Percentiles rank a stretch among this genome's conserved stretches.
These are phyloP conservation scores for Linyphia triangularis DNA, from an alignment of 2,888 invertebrate species.

Conservation along the genomic window DNA sequence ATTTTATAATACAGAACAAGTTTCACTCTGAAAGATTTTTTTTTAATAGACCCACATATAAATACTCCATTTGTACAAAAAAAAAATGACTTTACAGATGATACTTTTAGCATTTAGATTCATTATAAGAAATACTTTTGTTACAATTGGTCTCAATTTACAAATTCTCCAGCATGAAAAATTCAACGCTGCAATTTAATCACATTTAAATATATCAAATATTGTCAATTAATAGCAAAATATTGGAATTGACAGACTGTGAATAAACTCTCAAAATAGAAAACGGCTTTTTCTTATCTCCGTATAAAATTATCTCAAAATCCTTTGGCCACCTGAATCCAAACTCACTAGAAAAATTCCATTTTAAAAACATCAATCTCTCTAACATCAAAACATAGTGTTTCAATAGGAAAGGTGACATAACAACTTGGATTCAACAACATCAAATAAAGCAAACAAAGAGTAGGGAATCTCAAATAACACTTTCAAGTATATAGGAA, in stretches of 20 bases:
- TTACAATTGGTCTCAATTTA: conserved; percentile 42
- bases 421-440: conserved; percentile 20
- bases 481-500: conserved; percentile 49
- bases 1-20: too few relatives aligned
- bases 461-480: background rate
- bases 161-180: conserved; percentile 13
- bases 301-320: conserved; percentile 20
- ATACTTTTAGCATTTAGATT: too few relatives aligned
- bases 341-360: background rate
- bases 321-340: conserved; percentile 19
- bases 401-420: conserved; percentile 6
- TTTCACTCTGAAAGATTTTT: too few relatives aligned
- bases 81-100: background rate
- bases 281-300: background rate
- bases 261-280: conserved; percentile 24
- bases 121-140: conserved; percentile 18
- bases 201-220: background rate
- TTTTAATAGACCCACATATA: too few relatives aligned
- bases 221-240: conserved; percentile 29
- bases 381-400: background rate
- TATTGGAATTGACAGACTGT: conserved; percentile 12
- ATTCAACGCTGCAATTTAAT: background rate
- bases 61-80: too few relatives aligned
- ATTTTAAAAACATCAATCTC: conserved; percentile 49
- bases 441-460: conserved; percentile 9